A percentile compares a stretch with the other conserved stretches of the same genome.
phyloP scores from a whole-genome alignment of 1,140 invertebrate genomes.

The Drosophila obscura region DNA sequence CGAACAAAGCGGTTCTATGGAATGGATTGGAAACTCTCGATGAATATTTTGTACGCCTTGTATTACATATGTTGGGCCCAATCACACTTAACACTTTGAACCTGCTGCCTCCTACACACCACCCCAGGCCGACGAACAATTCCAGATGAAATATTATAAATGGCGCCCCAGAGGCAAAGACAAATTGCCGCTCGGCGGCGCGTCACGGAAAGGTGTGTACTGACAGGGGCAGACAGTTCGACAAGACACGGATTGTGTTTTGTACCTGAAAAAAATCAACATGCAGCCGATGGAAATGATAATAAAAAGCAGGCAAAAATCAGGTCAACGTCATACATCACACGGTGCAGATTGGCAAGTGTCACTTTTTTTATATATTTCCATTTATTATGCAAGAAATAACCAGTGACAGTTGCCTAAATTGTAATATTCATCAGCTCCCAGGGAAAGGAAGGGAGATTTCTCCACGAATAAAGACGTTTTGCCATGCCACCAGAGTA shows the following conservation, averaged over 20 bases:
- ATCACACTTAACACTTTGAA: slow-evolving; percentile 68
- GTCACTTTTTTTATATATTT: slow-evolving; percentile 72
- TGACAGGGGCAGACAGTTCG: slow-evolving; percentile 9
- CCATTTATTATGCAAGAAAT: slow-evolving; percentile 63
- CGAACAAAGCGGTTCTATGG: slow-evolving; percentile 30
- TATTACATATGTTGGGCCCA: slow-evolving; percentile 55
- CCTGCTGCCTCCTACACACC: slow-evolving; percentile 49
- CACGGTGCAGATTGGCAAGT: slow-evolving; percentile 65
- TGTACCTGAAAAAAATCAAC: slow-evolving; percentile 24
- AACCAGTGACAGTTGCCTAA: slow-evolving; percentile 13
- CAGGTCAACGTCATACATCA: slow-evolving; percentile 74
- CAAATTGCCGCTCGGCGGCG: slow-evolving; percentile 68
- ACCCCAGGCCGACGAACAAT: slow-evolving; percentile 20
- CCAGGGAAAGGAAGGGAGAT: not conserved
- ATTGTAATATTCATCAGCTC: slow-evolving; percentile 30
- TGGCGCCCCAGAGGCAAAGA: slow-evolving; percentile 70
- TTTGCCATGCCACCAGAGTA: slow-evolving; percentile 37
- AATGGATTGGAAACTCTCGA: slow-evolving; percentile 4
- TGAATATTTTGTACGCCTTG: slow-evolving; percentile 53
- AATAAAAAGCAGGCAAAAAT: slow-evolving; percentile 61
- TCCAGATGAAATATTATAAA: slow-evolving; percentile 68
- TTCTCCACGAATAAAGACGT: slow-evolving; percentile 5
- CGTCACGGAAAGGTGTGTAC: slow-evolving; percentile 69
- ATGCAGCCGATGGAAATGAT: slow-evolving; percentile 60
- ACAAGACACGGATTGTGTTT: slow-evolving; percentile 24